A percentile compares a stretch with the other conserved stretches of the same genome.
Conservation (phyloP, 2,797 vertebrate genomes). For the Oophaga sylvatica region DNA sequence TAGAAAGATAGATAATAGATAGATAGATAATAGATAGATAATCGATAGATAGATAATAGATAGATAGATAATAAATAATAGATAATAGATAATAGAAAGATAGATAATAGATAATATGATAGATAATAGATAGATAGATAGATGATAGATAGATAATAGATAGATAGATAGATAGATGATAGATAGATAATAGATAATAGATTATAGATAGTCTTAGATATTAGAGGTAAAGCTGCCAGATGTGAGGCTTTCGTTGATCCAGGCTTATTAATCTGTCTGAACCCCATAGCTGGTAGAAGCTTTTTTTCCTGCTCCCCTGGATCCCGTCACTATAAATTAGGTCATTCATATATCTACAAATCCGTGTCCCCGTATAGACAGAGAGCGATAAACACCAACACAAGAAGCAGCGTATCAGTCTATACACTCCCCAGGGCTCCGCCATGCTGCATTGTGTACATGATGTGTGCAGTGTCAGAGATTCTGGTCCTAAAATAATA, state of each 20-base stretch:
- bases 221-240: neutral
- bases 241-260: neutral
- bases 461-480: too few species aligned
- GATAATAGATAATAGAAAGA: neutral
- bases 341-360: slow-evolving; percentile 63
- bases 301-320: slow-evolving; percentile 34
- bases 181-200: neutral
- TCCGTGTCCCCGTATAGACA: slow-evolving; percentile 8
- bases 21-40: slow-evolving; percentile 25
- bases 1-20: neutral
- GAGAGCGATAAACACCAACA: neutral
- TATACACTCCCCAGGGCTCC: neutral
- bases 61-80: too few species aligned
- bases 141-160: slow-evolving; percentile 17
- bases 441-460: too few species aligned
- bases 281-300: neutral
- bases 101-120: neutral
- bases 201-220: neutral
- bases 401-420: neutral
- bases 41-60: neutral
- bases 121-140: slow-evolving; percentile 9
- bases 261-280: neutral
- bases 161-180: too few species aligned
- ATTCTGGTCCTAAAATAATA: too few species aligned
- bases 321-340: slow-evolving; percentile 65